Percentiles rank a stretch among this genome's conserved stretches.
Evolutionary conservation across 2,888 invertebrate species (phyloP).

Genomic region (Plebejus argus): DNA sequence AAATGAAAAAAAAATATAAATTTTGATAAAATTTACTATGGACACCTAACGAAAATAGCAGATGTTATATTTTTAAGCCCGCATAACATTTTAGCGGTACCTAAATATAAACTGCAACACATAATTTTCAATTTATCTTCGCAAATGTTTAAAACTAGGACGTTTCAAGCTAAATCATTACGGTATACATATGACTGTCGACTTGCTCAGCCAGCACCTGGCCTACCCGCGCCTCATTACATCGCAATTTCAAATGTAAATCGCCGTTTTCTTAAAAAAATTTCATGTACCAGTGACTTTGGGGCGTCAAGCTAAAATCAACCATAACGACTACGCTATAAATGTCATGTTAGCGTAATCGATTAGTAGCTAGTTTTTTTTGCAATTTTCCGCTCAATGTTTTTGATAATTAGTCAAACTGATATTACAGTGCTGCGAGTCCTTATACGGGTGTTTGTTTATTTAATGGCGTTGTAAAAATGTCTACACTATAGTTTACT

Average conservation of each 20-base stretch:
- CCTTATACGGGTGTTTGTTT: conserved; percentile 1
- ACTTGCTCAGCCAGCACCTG: background rate
- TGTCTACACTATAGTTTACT: background rate
- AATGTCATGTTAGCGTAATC: background rate
- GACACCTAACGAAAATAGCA: background rate
- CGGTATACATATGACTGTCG: background rate
- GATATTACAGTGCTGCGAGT: conserved; percentile 7
- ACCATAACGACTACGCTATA: background rate
- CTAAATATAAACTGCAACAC: no score
- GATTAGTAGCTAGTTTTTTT: background rate
- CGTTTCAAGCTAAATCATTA: background rate
- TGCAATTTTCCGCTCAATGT: conserved; percentile 5
- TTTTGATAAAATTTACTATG: no score
- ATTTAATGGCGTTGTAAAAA: background rate
- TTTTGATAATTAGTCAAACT: conserved; percentile 23
- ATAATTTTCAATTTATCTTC: background rate
- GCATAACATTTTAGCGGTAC: background rate
- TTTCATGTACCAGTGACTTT: conserved; percentile 31
- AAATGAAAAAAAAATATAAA: no score
- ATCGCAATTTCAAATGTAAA: conserved; percentile 45
- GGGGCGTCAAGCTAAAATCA: background rate
- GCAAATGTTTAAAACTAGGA: background rate
- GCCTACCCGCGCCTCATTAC: conserved; percentile 48
- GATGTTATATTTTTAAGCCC: background rate
- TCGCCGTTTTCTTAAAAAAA: conserved; percentile 32